Conservation (phyloP, 2,888 invertebrate species). For the Lycophotia porphyrea region DNA sequence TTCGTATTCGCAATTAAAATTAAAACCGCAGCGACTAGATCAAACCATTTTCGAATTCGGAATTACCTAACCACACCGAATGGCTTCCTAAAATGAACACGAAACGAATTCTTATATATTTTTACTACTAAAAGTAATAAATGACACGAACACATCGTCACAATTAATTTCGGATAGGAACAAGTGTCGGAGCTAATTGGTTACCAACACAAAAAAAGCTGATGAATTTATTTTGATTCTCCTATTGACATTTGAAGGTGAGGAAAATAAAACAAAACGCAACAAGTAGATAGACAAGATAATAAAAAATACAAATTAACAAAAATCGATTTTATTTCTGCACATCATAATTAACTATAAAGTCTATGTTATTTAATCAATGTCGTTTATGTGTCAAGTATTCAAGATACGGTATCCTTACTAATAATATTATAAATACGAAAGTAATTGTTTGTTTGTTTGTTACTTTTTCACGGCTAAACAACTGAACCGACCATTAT, state of each 20-base stretch:
- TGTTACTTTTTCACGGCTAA: no score
- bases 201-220: slow-evolving; percentile 25
- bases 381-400: slow-evolving; percentile 34
- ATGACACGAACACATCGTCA: slow-evolving; percentile 23
- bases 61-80: not conserved
- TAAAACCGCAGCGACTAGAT: not conserved
- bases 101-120: slow-evolving; percentile 25
- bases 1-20: not conserved
- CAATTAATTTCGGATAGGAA: slow-evolving; percentile 36
- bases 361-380: slow-evolving; percentile 55
- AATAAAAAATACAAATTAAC: slow-evolving; percentile 61
- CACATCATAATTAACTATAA: slow-evolving; percentile 45
- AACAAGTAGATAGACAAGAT: slow-evolving; percentile 42
- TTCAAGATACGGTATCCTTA: slow-evolving; percentile 3
- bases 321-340: slow-evolving; percentile 57
- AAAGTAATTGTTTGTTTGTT: no score
- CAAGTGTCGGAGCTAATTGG: slow-evolving; percentile 48
- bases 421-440: no score
- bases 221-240: slow-evolving; percentile 29
- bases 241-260: slow-evolving; percentile 54
- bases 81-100: slow-evolving; percentile 9
- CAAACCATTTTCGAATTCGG: not conserved
- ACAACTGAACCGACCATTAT: no score
- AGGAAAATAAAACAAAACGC: slow-evolving; percentile 49
- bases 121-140: slow-evolving; percentile 32